A percentile compares a stretch with the other conserved stretches of the same genome.
These are phyloP conservation scores for Spisula solida DNA, from an alignment of 2,888 invertebrate genomes.

Conservation along the genomic window DNA sequence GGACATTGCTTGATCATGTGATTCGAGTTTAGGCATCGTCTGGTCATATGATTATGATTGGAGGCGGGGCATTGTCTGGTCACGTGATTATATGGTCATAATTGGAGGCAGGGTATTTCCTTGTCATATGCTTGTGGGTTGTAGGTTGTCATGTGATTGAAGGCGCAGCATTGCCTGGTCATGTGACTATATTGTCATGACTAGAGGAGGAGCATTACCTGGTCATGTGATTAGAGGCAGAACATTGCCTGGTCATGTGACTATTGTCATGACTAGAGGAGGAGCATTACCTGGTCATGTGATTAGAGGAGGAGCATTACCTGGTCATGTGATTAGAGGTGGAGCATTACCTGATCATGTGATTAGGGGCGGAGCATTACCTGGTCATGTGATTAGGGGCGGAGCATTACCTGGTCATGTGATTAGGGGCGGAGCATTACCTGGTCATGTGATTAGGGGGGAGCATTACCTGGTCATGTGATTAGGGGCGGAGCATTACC, in stretches of 20 bases:
- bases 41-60: not conserved
- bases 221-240: not conserved
- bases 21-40: no score
- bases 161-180: not conserved
- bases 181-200: not conserved
- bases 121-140: no score
- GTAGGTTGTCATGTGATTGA: not conserved
- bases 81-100: not conserved
- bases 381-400: not conserved
- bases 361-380: not conserved
- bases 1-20: not conserved
- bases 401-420: not conserved
- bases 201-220: not conserved
- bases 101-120: not conserved
- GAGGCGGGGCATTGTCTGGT: not conserved
- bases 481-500: not conserved
- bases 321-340: not conserved
- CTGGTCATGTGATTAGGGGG: not conserved
- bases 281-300: not conserved
- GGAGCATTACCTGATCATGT: no score
- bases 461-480: not conserved
- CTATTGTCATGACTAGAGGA: not conserved
- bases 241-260: no score
- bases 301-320: no score
- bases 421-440: no score